Base-by-base conservation (phyloP, 2,113 vertebrate genomes). In the Eleginops maclovinus region DNA sequence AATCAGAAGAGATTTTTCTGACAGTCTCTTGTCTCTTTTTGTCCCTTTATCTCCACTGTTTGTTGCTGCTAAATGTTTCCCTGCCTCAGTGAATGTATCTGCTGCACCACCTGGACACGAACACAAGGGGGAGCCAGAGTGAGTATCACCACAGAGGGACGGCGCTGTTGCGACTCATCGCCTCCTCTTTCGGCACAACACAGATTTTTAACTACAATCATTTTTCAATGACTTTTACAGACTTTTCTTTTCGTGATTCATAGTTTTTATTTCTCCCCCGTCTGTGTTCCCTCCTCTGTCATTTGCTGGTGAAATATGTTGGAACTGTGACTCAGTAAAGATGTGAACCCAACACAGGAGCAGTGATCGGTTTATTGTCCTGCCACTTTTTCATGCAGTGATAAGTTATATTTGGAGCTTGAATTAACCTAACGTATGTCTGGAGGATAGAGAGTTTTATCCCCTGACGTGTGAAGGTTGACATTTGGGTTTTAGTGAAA, bases 311-410 rank as follows among this genome's bases (percentile, higher is more conserved):
- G 71, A 80, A 88, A 82, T 77, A 62, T 90, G 73, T 90, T 77
- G 46, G 70, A 86, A 70, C 71, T 82, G 86, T 91, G 90, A 91
- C 83, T 87, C 83, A 91, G 88, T 93, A 92, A 92, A 93, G 70
- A 88, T 91, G 87, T 92, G 82, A 91, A 90, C 49, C 77, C 58
- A 75, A 75, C 63, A 8, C 36, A 58, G 31, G 71, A 1, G 24
- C 22, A 16, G 10, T 28, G 3, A 44, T 75, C 14, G 0, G 0
- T 66, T 73, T 74, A 12, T 60, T 53, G 3, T 9, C n/a, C 3
- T 14, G 8, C 17, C 2, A 19, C 28, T 19, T 31, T 51, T 21
- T 63, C 6, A 21, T 7, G 21, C 41, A 54, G 50, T 66, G 17
- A 9, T 15, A 36, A 13, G 6, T 40, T 49, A 10, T 3, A 53